These are phyloP conservation scores for Pycnomerus fuliginosus DNA, from an alignment of 2,888 invertebrate species.

Conservation along the genomic window DNA sequence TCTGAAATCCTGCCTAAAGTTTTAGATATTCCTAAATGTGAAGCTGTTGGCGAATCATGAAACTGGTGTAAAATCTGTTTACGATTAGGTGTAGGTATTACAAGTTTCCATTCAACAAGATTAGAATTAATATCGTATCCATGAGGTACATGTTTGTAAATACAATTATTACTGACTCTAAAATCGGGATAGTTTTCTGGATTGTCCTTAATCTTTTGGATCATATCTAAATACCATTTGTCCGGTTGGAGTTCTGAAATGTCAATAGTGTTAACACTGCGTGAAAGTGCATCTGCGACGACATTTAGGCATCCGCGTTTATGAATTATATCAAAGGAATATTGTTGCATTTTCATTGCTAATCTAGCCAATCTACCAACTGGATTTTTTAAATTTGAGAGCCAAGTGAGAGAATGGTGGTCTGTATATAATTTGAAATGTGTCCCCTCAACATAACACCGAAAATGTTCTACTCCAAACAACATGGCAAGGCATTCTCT, in stretches of 20 bases:
- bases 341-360: background rate
- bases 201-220: background rate
- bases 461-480: constrained; percentile 3
- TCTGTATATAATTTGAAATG: constrained; percentile 2
- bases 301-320: background rate
- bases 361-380: background rate
- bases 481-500: background rate
- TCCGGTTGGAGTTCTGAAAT: background rate
- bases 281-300: background rate
- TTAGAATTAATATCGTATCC: background rate
- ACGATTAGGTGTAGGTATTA: too few relatives aligned
- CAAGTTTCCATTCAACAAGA: too few relatives aligned
- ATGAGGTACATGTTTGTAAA: background rate
- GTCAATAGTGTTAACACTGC: too few relatives aligned
- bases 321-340: background rate
- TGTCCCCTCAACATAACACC: background rate
- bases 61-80: too few relatives aligned
- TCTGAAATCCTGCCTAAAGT: constrained; percentile 7
- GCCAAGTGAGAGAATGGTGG: constrained; percentile 1
- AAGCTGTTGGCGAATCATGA: constrained; percentile 26
- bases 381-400: background rate
- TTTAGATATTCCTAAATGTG: constrained; percentile 27
- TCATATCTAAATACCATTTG: background rate
- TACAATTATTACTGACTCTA: background rate
- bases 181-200: background rate